Evolutionary conservation across 2,113 vertebrate species (phyloP).

Genomic region (Oncorhynchus masou): DNA sequence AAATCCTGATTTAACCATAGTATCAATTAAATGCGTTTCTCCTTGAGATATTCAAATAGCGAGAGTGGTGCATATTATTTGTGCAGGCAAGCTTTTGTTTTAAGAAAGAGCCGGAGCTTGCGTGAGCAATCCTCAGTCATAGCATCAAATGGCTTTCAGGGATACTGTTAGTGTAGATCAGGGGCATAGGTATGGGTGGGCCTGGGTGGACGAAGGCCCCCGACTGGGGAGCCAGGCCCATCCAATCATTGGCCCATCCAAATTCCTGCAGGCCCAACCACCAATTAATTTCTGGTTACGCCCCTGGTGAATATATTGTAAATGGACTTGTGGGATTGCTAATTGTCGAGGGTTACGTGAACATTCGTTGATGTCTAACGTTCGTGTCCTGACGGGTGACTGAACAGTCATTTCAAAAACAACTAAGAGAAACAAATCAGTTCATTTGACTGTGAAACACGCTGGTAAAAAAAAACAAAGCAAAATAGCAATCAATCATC

Average conservation of each 20-base stretch:
- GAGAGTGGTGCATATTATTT: slow-evolving; percentile 2
- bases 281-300: too few species aligned
- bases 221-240: too few species aligned
- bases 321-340: background rate
- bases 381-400: too few species aligned
- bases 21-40: slow-evolving; percentile 12
- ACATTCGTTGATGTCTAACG: too few species aligned
- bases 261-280: background rate
- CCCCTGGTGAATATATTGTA: too few species aligned
- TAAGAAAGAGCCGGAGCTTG: background rate
- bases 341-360: background rate
- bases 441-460: too few species aligned
- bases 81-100: slow-evolving; percentile 1
- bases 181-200: background rate
- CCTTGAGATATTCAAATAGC: slow-evolving; percentile 12
- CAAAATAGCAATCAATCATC: too few species aligned
- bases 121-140: background rate
- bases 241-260: too few species aligned
- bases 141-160: slow-evolving; percentile 22
- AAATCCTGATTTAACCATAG: slow-evolving; percentile 22
- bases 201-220: too few species aligned
- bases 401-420: too few species aligned
- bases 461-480: too few species aligned
- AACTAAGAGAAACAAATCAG: too few species aligned
- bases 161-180: background rate